Conservation (phyloP, 2,888 invertebrate genomes). For the Tetheella fluctuosa region DNA sequence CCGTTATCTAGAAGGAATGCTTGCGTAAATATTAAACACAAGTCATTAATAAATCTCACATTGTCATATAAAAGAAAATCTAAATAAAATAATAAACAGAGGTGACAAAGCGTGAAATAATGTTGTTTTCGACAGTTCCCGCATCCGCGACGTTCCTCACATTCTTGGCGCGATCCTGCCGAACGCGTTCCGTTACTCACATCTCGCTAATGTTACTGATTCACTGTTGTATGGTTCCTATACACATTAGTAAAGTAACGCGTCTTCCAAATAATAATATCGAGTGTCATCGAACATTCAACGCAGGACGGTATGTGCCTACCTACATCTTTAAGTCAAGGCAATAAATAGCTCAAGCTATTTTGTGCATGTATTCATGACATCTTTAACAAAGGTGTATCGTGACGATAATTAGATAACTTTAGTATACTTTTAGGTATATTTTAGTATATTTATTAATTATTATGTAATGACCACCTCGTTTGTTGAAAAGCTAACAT, state of each 20-base stretch:
- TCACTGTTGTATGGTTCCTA: slow-evolving; percentile 18
- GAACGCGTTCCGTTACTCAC: slow-evolving; percentile 13
- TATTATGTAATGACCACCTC: no score
- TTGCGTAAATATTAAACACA: neutral
- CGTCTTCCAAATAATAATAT: neutral
- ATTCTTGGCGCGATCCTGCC: neutral
- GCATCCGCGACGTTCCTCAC: neutral
- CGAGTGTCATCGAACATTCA: no score
- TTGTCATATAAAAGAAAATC: neutral
- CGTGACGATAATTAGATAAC: no score
- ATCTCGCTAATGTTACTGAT: slow-evolving; percentile 14
- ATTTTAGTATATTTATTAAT: no score
- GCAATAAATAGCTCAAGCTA: no score
- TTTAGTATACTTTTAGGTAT: no score
- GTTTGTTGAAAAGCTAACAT: no score
- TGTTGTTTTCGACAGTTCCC: slow-evolving; percentile 6
- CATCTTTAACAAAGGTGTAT: no score
- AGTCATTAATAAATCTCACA: neutral
- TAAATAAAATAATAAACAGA: slow-evolving; percentile 6
- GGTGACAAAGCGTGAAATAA: slow-evolving; percentile 5
- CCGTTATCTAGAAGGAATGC: no score
- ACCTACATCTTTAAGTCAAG: no score
- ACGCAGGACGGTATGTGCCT: no score
- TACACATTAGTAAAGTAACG: slow-evolving; percentile 12
- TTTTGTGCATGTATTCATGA: no score